Evolutionary conservation across 2,888 invertebrate species (phyloP).

Genomic region (Antheraea yamamai): DNA sequence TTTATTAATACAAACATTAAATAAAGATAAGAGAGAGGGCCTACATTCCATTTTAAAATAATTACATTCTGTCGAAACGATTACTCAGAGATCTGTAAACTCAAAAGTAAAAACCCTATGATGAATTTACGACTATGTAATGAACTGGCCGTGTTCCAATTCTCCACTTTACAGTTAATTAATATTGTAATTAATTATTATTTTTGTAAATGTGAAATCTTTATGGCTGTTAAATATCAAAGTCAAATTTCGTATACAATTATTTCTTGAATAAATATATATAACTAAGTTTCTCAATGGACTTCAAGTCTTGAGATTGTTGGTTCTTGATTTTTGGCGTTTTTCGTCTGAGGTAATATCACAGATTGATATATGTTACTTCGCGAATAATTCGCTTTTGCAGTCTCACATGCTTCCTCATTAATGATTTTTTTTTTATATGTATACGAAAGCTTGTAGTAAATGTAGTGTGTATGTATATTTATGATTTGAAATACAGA

Average conservation of each 20-base stretch:
- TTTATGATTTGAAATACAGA: no score
- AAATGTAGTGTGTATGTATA: no score
- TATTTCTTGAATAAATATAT: constrained; percentile 1
- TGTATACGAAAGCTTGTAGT: no score
- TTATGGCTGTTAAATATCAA: constrained; percentile 12
- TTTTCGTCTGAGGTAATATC: neutral
- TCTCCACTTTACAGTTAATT: constrained; percentile 2
- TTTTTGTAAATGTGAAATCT: constrained; percentile 1
- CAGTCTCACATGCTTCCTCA: no score
- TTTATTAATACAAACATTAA: no score
- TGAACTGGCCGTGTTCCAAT: neutral
- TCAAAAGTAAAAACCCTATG: neutral
- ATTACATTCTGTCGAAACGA: neutral
- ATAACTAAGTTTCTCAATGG: neutral
- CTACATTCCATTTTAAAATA: no score
- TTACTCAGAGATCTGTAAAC: neutral
- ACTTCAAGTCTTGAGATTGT: neutral
- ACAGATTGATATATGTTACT: neutral
- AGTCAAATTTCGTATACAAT: constrained; percentile 12
- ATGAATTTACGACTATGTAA: neutral
- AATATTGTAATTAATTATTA: neutral
- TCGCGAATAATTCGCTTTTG: no score
- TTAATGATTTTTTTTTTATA: no score
- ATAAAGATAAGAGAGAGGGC: no score
- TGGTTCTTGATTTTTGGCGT: neutral